These are phyloP conservation scores for Eledona agricola DNA, from an alignment of 2,888 invertebrate species.

Conservation along the genomic window DNA sequence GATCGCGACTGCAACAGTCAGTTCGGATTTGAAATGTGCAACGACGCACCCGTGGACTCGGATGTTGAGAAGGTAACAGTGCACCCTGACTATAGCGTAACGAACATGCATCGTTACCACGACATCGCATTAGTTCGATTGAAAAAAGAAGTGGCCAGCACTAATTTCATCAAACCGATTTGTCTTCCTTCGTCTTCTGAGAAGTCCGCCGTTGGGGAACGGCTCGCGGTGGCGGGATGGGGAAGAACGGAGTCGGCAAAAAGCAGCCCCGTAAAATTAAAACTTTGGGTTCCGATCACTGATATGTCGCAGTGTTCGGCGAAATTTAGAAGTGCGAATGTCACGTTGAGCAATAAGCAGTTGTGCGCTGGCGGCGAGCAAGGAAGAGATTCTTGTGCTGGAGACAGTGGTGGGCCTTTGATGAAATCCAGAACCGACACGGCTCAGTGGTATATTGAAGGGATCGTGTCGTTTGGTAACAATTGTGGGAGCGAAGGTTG, in stretches of 20 bases:
- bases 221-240: constrained; percentile 60
- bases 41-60: constrained; percentile 50
- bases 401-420: constrained; percentile 81
- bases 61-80: constrained; percentile 48
- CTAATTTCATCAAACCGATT: constrained; percentile 55
- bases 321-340: constrained; percentile 46
- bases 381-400: constrained; percentile 76
- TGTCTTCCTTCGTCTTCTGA: constrained; percentile 53
- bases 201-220: constrained; percentile 48
- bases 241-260: constrained; percentile 52
- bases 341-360: constrained; percentile 47
- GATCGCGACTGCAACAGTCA: constrained; percentile 60
- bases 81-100: constrained; percentile 50
- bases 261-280: constrained; percentile 66
- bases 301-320: constrained; percentile 53
- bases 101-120: constrained; percentile 46
- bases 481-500: constrained; percentile 53
- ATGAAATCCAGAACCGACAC: constrained; percentile 67
- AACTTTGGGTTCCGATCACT: constrained; percentile 68
- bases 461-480: constrained; percentile 73
- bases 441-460: constrained; percentile 69
- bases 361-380: constrained; percentile 56
- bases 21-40: constrained; percentile 45
- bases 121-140: constrained; percentile 65
- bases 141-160: constrained; percentile 59